Percentiles rank a stretch among this genome's conserved stretches.
Evolutionary conservation across 2,888 invertebrate genomes (phyloP).

Genomic region (Sinelater perroti): DNA sequence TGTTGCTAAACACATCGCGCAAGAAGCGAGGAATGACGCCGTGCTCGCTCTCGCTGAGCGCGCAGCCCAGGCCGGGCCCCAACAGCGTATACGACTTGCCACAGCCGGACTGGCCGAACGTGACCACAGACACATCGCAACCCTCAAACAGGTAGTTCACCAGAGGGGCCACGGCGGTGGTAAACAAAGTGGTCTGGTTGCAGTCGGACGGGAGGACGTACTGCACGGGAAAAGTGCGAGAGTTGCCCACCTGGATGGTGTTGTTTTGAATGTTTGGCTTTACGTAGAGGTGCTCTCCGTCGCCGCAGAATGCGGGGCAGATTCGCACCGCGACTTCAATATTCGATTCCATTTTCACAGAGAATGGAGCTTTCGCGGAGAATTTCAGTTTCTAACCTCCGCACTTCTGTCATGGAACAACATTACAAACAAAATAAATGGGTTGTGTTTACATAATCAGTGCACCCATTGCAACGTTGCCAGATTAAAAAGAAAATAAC

Average conservation of each 20-base stretch:
- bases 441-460: too few species aligned
- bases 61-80: constrained; percentile 72
- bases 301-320: constrained; percentile 66
- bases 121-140: constrained; percentile 78
- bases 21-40: constrained; percentile 77
- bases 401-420: too few species aligned
- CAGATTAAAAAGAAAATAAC: too few species aligned
- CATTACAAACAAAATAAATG: too few species aligned
- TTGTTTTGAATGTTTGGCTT: constrained; percentile 68
- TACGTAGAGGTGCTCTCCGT: constrained; percentile 67
- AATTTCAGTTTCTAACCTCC: too few species aligned
- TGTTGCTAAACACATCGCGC: constrained; percentile 74
- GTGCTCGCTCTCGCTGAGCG: constrained; percentile 73
- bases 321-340: constrained; percentile 77
- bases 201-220: constrained; percentile 68
- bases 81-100: constrained; percentile 79
- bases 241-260: constrained; percentile 67
- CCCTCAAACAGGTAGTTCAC: constrained; percentile 75
- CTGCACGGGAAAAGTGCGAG: constrained; percentile 67
- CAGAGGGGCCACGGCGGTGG: constrained; percentile 71
- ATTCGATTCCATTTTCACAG: constrained; percentile 74
- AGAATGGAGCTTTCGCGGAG: too few species aligned
- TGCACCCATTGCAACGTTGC: too few species aligned
- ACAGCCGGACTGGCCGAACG: constrained; percentile 70
- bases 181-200: constrained; percentile 71